Base-by-base conservation (phyloP, 2,888 invertebrate genomes). In the Prosapia bicincta region DNA sequence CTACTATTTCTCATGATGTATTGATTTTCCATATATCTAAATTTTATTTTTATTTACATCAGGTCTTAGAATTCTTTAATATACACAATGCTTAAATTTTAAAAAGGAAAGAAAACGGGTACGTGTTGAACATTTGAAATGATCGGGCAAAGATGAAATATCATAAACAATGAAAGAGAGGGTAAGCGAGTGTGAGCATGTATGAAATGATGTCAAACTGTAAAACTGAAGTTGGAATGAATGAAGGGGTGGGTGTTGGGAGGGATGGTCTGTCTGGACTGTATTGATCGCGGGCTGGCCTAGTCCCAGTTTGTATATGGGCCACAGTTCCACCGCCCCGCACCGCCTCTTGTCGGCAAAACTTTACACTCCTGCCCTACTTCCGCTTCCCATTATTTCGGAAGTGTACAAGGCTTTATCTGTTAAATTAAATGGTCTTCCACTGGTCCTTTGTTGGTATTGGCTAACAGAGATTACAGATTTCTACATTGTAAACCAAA, bases 251-350 rank as follows among this genome's bases (percentile, higher is more conserved):
- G 20, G 66, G 66, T 1, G 71, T 10, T 1, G 26, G 71, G 71
- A 5, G 32, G 23, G 70, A 38, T 28, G 32, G 70, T 30, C 54
- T 43, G 76, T 69, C 78, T 74, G 76, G 76, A 73, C 76, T n/a
- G 25, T 78, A 78, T 78, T 78, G 78, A 78, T 78, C 76, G n/a
- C n/a, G 67, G 68, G 32, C 66, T 71, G 74, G 67, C 76, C 68
- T 74, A 71, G 76, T 74, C 78, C 78, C 66, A 78, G 74, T 76
- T 78, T 73, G 67, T 72, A 76, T 72, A 72, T 69, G 71, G 74
- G 77, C 77, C 74, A 69, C 70, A 71, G 71, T 30, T 67, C n/a
- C 69, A 32, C 3, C 65, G 72, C 28, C 65, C 70, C 72, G 72
- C 66, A 23, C 65, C 67, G 13, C 71, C 65, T 70, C 66, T 65